A percentile compares a stretch with the other conserved stretches of the same genome.
Evolutionary conservation across 2,888 invertebrate genomes (phyloP).

Genomic region (Pasiphila rectangulata): DNA sequence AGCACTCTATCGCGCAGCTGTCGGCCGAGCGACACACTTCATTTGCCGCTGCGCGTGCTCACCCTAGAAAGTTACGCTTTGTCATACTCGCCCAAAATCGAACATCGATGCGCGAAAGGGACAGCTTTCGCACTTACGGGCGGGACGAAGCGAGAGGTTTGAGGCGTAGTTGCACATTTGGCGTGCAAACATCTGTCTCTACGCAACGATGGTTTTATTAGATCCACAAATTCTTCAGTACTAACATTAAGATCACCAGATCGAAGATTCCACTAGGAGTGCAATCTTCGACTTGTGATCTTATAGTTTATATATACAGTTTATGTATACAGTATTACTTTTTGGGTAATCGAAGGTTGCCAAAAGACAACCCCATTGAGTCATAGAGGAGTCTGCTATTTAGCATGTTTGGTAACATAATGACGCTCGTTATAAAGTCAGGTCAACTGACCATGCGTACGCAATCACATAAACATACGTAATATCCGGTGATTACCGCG

Average conservation of each 20-base stretch:
- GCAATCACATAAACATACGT: constrained; percentile 52
- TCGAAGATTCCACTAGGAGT: no score
- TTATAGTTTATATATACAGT: no score
- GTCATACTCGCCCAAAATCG: constrained; percentile 65
- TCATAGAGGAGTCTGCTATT: constrained; percentile 40
- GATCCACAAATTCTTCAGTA: constrained; percentile 26
- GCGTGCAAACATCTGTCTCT: constrained; percentile 47
- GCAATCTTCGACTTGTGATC: no score
- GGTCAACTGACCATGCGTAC: constrained; percentile 39
- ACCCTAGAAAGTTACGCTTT: constrained; percentile 74
- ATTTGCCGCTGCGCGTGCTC: constrained; percentile 74
- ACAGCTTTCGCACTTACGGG: constrained; percentile 30
- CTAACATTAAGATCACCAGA: not conserved
- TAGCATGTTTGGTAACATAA: constrained; percentile 17
- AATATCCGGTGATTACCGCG: constrained; percentile 57
- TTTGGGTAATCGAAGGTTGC: not conserved
- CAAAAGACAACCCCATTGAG: constrained; percentile 3
- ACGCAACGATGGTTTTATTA: constrained; percentile 48
- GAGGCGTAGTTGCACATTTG: constrained; percentile 44
- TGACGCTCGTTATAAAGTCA: constrained; percentile 44
- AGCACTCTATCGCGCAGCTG: constrained; percentile 68
- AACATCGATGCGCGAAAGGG: constrained; percentile 52
- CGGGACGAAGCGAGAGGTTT: constrained; percentile 40
- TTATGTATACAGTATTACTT: no score
- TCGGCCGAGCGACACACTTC: constrained; percentile 76